Evolutionary conservation across 2,113 vertebrate species (phyloP), one percentile per base, ranked within the genome.

Genomic region (Neogale vison): DNA sequence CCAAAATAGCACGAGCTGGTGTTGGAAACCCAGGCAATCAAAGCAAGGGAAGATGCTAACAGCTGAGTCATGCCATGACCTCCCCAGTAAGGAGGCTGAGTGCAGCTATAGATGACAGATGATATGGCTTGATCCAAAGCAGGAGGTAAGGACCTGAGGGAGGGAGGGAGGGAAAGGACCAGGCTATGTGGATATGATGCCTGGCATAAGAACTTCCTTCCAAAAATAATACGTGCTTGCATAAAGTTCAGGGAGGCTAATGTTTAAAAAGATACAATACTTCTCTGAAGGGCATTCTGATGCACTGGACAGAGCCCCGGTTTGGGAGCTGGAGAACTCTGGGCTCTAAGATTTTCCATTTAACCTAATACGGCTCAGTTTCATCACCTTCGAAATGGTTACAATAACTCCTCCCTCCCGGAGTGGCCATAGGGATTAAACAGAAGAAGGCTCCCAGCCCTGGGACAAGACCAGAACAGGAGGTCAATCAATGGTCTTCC

Each of bases 11-110:
- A 59, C 1, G 3, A 34, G 34, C 83, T 83, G 52, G 29, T 71
- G 82, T 57, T 65, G 55, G 50, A 79, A 97, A 91, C 42, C 65
- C 67, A 59, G 81, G 93, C 79, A 86, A 92, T 95, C 72, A 94
- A 89, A 97, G 77, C 47, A 89, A 89, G 76, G n/a, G 89, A 71
- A 63, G 86, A 81, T 65, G 91, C 76, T 57, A 8, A 76, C 2
- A 21, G 88, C 93, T 93, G 89, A 97, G 82, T 96, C 96, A 91
- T 0, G 8, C 72, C 29, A 47, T 87, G 96, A 95, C 93, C 93
- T 95, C 77, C 59, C 76, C 18, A 52, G 26, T 21, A 85, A 88
- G 80, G 52, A 79, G 39, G 79, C 39, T 81, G 84, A 79, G 57
- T 31, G n/a, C 14, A 88, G 81, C 80, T 87, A 24, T 34, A 90